Evolutionary conservation across 2,113 vertebrate species (phyloP).

Genomic region (Chlorodrepanis virens): DNA sequence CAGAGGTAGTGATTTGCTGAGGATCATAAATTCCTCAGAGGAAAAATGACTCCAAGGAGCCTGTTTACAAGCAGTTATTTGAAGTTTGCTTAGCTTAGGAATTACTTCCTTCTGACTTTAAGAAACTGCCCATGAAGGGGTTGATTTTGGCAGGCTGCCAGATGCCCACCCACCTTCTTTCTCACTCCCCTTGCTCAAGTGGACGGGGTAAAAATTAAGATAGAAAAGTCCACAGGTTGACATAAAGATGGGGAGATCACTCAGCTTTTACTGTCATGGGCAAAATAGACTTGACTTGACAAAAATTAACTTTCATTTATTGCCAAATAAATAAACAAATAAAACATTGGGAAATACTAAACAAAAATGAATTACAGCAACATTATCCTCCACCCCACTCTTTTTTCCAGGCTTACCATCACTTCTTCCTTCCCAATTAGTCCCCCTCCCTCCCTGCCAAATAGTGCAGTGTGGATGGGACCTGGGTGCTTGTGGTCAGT

Average conservation of each 20-base stretch:
- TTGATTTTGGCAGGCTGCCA: neutral
- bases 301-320: neutral
- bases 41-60: neutral
- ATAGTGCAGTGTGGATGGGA: neutral
- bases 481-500: neutral
- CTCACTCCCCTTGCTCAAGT: neutral
- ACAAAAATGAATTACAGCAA: neutral
- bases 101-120: neutral
- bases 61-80: neutral
- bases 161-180: neutral
- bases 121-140: neutral
- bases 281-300: neutral
- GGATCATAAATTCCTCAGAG: neutral
- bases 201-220: neutral
- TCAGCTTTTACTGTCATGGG: neutral
- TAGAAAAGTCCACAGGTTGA: neutral
- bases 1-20: neutral
- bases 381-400: neutral
- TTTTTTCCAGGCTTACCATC: neutral
- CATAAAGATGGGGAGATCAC: neutral
- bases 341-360: neutral
- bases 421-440: neutral
- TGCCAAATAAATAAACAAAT: neutral
- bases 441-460: neutral
- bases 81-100: neutral